phyloP scores from a whole-genome alignment of 2,797 vertebrate species.

The Holocentrus rufus region DNA sequence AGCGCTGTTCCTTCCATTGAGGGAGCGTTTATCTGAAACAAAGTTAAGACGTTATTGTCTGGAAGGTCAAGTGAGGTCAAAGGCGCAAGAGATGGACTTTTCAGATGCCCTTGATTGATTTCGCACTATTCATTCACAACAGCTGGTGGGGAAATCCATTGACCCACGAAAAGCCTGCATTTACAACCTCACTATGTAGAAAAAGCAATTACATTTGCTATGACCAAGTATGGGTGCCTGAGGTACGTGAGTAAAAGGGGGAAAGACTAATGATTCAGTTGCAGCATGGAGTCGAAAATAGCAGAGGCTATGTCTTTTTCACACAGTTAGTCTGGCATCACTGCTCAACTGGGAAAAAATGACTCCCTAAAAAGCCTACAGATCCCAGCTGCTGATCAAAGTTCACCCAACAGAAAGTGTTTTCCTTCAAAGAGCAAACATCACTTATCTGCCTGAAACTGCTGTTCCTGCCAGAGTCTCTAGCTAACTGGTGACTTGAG shows the following conservation, averaged over 20 bases:
- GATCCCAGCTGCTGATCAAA: conserved; percentile 69
- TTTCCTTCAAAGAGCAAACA: conserved; percentile 76
- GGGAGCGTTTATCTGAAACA: conserved; percentile 65
- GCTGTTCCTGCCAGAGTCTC: conserved; percentile 4
- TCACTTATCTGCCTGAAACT: conserved; percentile 78
- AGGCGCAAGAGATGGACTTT: conserved; percentile 67
- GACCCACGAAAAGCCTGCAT: conserved; percentile 63
- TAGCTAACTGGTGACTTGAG: neutral
- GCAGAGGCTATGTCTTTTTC: conserved; percentile 19
- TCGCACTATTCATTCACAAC: conserved; percentile 66
- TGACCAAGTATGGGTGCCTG: conserved; percentile 52
- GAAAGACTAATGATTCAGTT: conserved; percentile 66
- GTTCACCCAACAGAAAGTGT: conserved; percentile 66
- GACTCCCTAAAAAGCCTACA: conserved; percentile 6
- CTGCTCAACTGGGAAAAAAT: conserved; percentile 33
- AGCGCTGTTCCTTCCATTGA: conserved; percentile 36
- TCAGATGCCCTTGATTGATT: conserved; percentile 74
- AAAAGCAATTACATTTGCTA: conserved; percentile 60
- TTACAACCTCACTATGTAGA: conserved; percentile 59
- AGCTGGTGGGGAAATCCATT: conserved; percentile 69
- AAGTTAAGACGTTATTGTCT: conserved; percentile 64
- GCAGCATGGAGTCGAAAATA: conserved; percentile 16
- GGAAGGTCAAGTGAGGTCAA: conserved; percentile 77
- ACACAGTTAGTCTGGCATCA: conserved; percentile 39
- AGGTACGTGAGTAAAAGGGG: conserved; percentile 58